Conservation (phyloP, 1,140 invertebrate genomes). For the Myzus persicae region DNA sequence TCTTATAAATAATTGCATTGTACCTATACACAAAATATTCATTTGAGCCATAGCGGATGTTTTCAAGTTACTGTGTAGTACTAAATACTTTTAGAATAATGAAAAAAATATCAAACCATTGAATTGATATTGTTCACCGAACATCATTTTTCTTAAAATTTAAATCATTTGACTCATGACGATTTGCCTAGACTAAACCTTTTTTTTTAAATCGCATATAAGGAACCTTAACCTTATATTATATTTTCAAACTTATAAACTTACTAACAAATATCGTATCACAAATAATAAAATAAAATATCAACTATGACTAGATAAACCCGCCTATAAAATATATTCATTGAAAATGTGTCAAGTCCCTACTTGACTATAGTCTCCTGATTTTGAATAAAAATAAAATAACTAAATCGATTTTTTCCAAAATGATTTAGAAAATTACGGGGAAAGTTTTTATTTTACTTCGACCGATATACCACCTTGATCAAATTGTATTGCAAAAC, state of each 20-base stretch:
- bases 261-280: neutral
- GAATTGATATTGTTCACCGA: neutral
- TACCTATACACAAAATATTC: neutral
- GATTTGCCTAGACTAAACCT: neutral
- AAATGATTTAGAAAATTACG: too few relatives aligned
- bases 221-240: too few relatives aligned
- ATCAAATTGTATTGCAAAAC: too few relatives aligned
- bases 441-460: too few relatives aligned
- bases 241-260: neutral
- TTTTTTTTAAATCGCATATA: neutral
- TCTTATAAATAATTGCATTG: neutral
- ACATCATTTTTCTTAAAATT: too few relatives aligned
- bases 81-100: neutral
- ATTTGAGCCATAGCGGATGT: neutral
- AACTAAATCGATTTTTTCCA: too few relatives aligned
- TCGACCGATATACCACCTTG: too few relatives aligned
- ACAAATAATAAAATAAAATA: neutral
- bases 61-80: neutral
- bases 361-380: too few relatives aligned
- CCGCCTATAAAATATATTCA: too few relatives aligned
- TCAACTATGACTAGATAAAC: too few relatives aligned
- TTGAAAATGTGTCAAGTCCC: too few relatives aligned
- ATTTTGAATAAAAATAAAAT: too few relatives aligned
- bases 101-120: neutral
- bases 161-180: neutral